Evolutionary conservation across 2,888 invertebrate genomes (phyloP).

Genomic region (Idaea aversata): DNA sequence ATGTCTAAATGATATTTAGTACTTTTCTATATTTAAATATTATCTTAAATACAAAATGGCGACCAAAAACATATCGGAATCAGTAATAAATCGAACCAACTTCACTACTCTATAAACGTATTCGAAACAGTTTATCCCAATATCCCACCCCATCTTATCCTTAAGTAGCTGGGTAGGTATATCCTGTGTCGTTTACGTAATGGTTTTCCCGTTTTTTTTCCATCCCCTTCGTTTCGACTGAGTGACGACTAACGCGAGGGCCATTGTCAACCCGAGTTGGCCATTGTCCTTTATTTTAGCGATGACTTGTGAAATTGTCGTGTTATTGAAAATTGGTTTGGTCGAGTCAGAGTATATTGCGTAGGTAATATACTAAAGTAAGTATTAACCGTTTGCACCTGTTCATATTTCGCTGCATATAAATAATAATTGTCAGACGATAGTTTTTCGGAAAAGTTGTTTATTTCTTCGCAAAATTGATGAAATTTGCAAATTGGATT

Average conservation of each 20-base stretch:
- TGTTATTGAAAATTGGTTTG: not conserved
- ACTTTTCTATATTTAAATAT: too few species aligned
- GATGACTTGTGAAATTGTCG: not conserved
- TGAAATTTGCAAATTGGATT: too few species aligned
- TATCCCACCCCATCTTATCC: not conserved
- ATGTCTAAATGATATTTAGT: too few species aligned
- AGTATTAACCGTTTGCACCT: too few species aligned
- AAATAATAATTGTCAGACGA: too few species aligned
- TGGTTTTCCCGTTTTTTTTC: conserved; percentile 6
- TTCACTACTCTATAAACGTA: not conserved
- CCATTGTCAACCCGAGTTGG: conserved; percentile 20
- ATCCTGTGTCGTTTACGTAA: not conserved
- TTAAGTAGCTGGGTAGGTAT: not conserved
- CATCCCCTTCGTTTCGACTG: conserved; percentile 11
- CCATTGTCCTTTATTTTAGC: not conserved
- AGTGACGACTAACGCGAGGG: conserved; percentile 24
- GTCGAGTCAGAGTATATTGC: not conserved
- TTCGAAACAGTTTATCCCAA: not conserved
- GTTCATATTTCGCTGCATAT: too few species aligned
- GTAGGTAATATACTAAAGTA: not conserved
- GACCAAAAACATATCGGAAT: not conserved
- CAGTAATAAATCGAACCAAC: not conserved
- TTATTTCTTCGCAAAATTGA: too few species aligned
- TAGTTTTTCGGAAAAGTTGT: too few species aligned
- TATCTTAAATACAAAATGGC: not conserved